Conservation (phyloP, 2,113 vertebrate species). For the Sorex araneus region DNA sequence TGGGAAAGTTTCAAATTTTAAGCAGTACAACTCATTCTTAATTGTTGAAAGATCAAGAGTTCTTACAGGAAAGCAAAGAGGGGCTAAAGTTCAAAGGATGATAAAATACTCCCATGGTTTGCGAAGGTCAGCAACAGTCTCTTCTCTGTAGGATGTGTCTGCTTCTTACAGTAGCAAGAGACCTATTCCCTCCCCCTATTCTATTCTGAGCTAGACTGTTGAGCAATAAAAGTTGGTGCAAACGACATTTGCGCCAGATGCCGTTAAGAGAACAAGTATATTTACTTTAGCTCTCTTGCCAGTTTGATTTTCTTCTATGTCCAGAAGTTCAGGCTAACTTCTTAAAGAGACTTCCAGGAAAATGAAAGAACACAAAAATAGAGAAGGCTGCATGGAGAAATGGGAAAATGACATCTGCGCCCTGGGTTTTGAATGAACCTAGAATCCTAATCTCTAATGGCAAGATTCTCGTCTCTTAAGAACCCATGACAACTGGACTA, state of each 20-base stretch:
- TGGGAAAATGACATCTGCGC: not conserved
- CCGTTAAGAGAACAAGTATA: not conserved
- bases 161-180: not conserved
- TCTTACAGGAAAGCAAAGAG: not conserved
- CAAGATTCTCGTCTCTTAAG: not conserved
- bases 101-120: not conserved
- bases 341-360: not conserved
- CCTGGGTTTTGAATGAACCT: no score
- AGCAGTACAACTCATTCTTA: not conserved
- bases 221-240: not conserved
- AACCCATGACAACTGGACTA: not conserved
- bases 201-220: not conserved
- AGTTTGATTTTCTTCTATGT: not conserved
- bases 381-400: not conserved
- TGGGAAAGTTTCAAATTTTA: not conserved
- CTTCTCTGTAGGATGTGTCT: not conserved
- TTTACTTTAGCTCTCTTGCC: not conserved
- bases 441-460: not conserved
- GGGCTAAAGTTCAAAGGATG: not conserved
- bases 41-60: not conserved
- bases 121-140: not conserved
- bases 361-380: not conserved
- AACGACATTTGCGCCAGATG: not conserved
- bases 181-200: not conserved
- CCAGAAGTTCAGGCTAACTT: not conserved